Conservation (phyloP, 2,797 vertebrate genomes). For the Pelochelys cantorii region DNA sequence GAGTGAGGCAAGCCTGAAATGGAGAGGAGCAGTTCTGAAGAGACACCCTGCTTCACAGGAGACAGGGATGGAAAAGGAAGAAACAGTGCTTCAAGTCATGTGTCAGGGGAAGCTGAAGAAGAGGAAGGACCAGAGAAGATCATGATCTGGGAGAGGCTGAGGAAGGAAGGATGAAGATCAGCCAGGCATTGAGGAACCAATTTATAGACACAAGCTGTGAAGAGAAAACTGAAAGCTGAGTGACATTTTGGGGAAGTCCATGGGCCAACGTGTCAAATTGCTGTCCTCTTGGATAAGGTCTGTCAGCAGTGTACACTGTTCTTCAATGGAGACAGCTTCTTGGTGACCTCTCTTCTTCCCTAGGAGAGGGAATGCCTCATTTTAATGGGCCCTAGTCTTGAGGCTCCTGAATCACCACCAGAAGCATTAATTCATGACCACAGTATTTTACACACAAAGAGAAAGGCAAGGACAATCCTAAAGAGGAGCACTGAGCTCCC, state of each 20-base stretch:
- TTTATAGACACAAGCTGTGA: background rate
- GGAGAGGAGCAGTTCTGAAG: background rate
- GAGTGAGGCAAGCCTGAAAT: background rate
- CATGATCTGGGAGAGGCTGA: background rate
- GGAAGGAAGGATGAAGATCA: background rate
- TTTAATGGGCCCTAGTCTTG: background rate
- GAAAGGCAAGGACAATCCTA: fast-evolving
- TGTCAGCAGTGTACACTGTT: background rate
- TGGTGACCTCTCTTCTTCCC: background rate
- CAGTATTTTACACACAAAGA: background rate
- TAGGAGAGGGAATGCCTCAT: background rate
- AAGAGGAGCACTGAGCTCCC: background rate
- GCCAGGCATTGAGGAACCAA: background rate
- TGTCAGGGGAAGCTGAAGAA: background rate
- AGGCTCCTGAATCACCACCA: background rate
- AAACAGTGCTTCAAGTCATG: background rate
- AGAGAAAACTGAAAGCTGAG: background rate
- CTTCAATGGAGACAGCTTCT: background rate
- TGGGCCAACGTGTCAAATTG: background rate
- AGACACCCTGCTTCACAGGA: background rate
- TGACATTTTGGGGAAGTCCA: background rate
- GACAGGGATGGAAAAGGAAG: background rate
- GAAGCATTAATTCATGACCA: background rate
- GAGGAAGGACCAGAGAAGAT: background rate
- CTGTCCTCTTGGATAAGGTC: background rate